These are phyloP conservation scores for Herminia tarsipennalis DNA, from an alignment of 2,888 invertebrate species.

Conservation along the genomic window DNA sequence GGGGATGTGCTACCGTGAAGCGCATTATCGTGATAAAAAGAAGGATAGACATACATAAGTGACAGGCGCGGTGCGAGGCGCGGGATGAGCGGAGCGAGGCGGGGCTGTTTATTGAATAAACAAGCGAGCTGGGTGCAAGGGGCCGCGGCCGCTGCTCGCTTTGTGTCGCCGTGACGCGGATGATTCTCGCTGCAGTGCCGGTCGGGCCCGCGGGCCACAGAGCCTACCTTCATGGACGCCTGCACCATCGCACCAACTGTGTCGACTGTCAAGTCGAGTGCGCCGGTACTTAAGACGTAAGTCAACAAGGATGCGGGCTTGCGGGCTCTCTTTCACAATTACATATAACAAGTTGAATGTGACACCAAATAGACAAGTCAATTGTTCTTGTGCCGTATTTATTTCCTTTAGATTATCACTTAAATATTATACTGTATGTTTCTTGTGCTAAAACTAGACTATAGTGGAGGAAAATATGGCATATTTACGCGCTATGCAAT, in stretches of 20 bases:
- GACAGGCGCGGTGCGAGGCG: slow-evolving; percentile 38
- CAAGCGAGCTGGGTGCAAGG: slow-evolving; percentile 54
- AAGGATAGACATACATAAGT: slow-evolving; percentile 44
- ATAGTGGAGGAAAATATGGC: no score
- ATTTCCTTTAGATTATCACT: neutral
- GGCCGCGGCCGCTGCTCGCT: slow-evolving; percentile 43
- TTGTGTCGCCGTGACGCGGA: slow-evolving; percentile 66
- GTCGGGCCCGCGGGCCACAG: slow-evolving; percentile 28
- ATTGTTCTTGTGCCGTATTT: neutral
- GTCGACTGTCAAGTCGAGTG: slow-evolving; percentile 4
- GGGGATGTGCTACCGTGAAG: slow-evolving; percentile 41
- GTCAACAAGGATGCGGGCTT: slow-evolving; percentile 5
- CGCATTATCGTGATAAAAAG: slow-evolving; percentile 35
- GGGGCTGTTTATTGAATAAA: slow-evolving; percentile 74
- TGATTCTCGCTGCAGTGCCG: slow-evolving; percentile 32
- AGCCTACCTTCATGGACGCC: neutral
- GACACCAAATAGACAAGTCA: slow-evolving; percentile 10
- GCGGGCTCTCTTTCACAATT: neutral
- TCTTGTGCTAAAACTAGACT: no score
- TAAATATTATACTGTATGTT: neutral
- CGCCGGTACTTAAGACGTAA: neutral
- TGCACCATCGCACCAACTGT: slow-evolving; percentile 1
- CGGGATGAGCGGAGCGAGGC: slow-evolving; percentile 37
- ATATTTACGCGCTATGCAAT: no score
- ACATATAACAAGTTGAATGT: neutral